Base-by-base conservation (phyloP, 2,797 vertebrate species). In the Lates japonicus region DNA sequence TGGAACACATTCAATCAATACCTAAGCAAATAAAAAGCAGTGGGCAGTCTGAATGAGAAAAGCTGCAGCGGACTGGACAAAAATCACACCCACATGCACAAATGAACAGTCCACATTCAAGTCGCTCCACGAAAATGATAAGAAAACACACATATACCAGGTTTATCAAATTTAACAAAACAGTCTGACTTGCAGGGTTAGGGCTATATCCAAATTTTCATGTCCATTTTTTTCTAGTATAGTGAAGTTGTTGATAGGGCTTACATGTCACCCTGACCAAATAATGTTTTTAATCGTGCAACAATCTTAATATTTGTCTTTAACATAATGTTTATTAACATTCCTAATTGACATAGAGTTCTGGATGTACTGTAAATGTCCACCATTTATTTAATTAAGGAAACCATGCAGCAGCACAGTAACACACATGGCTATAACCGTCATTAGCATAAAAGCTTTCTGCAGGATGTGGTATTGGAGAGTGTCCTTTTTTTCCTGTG, bases 1-100 rank as follows among this genome's bases (percentile, higher is more conserved):
- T 93, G 90, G 87, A 93, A 90, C 91, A 89, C 90, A 91, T 92
- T 92, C 88, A 94, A 95, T 96, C 95, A 95, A 95, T 95, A 95
- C 79, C 90, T 85, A 87, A 93, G 93, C 93, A 95, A 93, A 94
- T 93, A 93, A 94, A 93, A 95, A 93, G 89, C 92, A 88, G 80
- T 82, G 88, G 88, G 90, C 89, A 95, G 87, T 93, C 86, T 86
- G 87, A 94, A 89, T 89, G 89, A 86, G 90, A 88, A 91, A 92
- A 87, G 84, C 90, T 87, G 83, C 81, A 82, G 79, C 41, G 60
- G 75, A 85, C 80, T 70, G 69, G 75, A 69, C 25, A 63, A 83
- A 82, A 66, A 84, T 88, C 83, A 88, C 59, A 85, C 71, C 88
- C 83, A 88, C 59, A 85, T 70, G 69, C 73, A 78, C 71, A 85